Base-by-base conservation (phyloP, 1,140 invertebrate species). In the Tachypleus tridentatus region DNA sequence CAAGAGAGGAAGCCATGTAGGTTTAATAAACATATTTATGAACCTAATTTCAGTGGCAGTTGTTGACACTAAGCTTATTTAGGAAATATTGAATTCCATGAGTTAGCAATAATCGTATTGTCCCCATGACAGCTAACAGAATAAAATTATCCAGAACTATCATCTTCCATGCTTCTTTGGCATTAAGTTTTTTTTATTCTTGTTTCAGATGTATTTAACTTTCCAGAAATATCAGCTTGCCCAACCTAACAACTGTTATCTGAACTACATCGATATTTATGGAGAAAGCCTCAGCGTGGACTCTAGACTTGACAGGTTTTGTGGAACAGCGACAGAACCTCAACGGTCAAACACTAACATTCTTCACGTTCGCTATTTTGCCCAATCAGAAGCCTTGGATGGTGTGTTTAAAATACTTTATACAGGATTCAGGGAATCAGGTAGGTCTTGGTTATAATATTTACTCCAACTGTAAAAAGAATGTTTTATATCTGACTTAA, bases 181-280 rank as follows among this genome's bases (percentile, higher is more conserved):
- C 29, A 29, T 29, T 29, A 29, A 29, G 29, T 29, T 29, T 29
- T 29, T n/a, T 29, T 29, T 29, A 29, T 29, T 29, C 29, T 29
- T 29, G 29, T 73, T 78, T 76, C 66, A 80, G 87, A 88, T 91
- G 69, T 85, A 85, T 71, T 75, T 91, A 58, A 80, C 82, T 58
- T 91, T 90, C 73, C 75, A 81, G 50, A 71, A 76, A 51, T 90
- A 90, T 73, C 76, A 80, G 52, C 76, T 91, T 67, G 80, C 81
- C 56, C 84, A 83, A 70, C 88, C 88, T 3, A 91, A 92, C 74
- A 87, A 91, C 70, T 92, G 89, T 71, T 84, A 87, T n/a, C 81
- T 80, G 8, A 91, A 91, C 76, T 90, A 87, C 73, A 79, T 91
- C 56, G 86, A 91, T 74, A 80, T 92, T 88, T 89, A 74, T 81